A percentile compares a stretch with the other conserved stretches of the same genome.
Conservation (phyloP, 2,888 invertebrate species). For the Protonemura montana region DNA sequence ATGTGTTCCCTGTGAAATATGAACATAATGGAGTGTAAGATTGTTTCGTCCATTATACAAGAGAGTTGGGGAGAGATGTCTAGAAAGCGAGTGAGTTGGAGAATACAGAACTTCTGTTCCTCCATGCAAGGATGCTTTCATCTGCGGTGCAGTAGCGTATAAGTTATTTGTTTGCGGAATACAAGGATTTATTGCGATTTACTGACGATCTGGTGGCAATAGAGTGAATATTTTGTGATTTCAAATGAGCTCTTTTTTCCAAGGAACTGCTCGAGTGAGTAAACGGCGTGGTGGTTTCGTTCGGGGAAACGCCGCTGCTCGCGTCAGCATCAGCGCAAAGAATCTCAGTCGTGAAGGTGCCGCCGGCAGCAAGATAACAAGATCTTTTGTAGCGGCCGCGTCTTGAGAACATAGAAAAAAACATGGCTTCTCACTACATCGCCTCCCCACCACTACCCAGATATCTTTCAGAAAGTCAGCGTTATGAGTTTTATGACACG, state of each 20-base stretch:
- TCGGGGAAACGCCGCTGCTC: background rate
- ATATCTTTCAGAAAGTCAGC: background rate
- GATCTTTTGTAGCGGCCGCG: background rate
- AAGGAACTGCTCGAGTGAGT: background rate
- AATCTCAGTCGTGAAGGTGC: background rate
- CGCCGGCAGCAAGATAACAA: background rate
- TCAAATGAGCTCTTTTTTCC: background rate
- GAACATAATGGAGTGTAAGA: conserved; percentile 46
- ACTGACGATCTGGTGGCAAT: background rate
- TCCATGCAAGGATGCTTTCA: conserved; percentile 35
- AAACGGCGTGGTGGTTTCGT: background rate
- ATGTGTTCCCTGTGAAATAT: conserved; percentile 43
- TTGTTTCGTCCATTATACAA: conserved; percentile 44
- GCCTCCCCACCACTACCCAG: background rate
- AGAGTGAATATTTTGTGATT: conserved; percentile 7
- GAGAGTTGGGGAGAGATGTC: conserved; percentile 9
- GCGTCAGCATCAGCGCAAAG: background rate
- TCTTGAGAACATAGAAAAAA: background rate
- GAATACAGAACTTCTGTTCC: conserved; percentile 27
- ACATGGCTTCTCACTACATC: background rate
- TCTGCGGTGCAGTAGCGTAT: conserved; percentile 31
- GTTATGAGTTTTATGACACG: background rate
- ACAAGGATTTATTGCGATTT: conserved; percentile 30
- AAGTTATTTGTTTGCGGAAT: conserved; percentile 36
- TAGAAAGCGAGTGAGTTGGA: background rate